phyloP scores from a whole-genome alignment of 2,888 invertebrate genomes.

The Spialia ferax region DNA sequence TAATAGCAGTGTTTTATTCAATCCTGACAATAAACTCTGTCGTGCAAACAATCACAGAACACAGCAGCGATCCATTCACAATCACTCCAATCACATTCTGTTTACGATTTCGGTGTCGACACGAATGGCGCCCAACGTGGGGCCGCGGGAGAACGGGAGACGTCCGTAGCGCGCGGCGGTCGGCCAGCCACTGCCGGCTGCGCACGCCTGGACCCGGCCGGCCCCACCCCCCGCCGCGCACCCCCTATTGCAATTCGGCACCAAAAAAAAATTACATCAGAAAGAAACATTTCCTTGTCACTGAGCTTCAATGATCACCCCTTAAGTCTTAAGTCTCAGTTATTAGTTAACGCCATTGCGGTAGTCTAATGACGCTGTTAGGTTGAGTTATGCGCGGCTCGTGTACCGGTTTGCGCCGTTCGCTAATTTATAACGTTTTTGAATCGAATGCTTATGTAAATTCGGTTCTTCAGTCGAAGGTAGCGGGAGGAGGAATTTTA shows the following conservation, averaged over 20 bases:
- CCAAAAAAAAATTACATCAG: slow-evolving; percentile 70
- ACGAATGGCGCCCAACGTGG: slow-evolving; percentile 74
- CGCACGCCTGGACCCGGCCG: slow-evolving; percentile 81
- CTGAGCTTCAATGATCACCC: slow-evolving; percentile 74
- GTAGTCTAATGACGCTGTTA: slow-evolving; percentile 68
- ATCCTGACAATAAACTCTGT: not conserved
- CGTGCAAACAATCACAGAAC: slow-evolving; percentile 45
- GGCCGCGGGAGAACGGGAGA: slow-evolving; percentile 51
- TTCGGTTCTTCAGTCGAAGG: slow-evolving; percentile 56
- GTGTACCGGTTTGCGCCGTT: slow-evolving; percentile 55
- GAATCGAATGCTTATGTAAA: slow-evolving; percentile 68
- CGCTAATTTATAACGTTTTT: slow-evolving; percentile 64
- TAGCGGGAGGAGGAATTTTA: slow-evolving; percentile 56
- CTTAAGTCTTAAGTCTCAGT: slow-evolving; percentile 68
- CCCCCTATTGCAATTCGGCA: slow-evolving; percentile 68
- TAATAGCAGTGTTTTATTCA: slow-evolving; percentile 28
- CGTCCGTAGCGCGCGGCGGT: slow-evolving; percentile 59
- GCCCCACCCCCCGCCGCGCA: slow-evolving; percentile 58
- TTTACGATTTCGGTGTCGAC: slow-evolving; percentile 51
- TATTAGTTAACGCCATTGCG: slow-evolving; percentile 72
- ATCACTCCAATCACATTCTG: slow-evolving; percentile 44
- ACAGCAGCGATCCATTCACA: slow-evolving; percentile 49
- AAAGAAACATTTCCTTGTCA: slow-evolving; percentile 79
- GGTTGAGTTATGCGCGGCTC: slow-evolving; percentile 63
- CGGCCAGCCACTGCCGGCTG: slow-evolving; percentile 75